Conservation (phyloP, 2,113 vertebrate genomes). For the Nesospiza acunhae region DNA sequence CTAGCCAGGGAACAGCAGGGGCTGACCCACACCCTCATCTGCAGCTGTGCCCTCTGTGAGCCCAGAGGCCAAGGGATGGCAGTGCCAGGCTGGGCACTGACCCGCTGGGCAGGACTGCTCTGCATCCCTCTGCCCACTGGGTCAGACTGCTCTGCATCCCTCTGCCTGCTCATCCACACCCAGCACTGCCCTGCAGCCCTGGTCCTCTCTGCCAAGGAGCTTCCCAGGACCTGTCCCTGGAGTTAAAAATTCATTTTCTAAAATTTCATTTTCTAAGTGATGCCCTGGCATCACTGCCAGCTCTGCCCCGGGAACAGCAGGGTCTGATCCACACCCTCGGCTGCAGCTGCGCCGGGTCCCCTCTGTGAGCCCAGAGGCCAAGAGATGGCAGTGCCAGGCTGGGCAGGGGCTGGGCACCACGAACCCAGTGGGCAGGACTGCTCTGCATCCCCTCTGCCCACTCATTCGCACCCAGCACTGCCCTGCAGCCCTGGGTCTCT, state of each 20-base stretch:
- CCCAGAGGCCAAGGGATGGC: neutral
- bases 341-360: rapidly evolving
- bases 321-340: rapidly evolving
- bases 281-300: neutral
- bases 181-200: neutral
- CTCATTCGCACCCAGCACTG: neutral
- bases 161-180: neutral
- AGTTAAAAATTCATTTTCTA: neutral
- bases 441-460: neutral
- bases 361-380: neutral
- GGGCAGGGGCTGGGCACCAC: too few species aligned
- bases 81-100: neutral
- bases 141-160: too few species aligned
- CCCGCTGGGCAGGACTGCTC: neutral
- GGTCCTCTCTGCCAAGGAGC: neutral
- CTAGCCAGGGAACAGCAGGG: neutral
- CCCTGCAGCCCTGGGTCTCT: neutral
- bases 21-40: rapidly evolving
- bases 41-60: neutral
- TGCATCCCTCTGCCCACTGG: neutral
- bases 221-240: neutral
- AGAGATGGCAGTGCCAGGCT: neutral
- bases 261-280: too few species aligned
- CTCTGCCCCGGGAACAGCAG: neutral
- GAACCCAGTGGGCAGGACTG: too few species aligned